Percentiles rank a stretch among this genome's conserved stretches.
Conservation (phyloP, 2,888 invertebrate species). For the Atherix ibis region DNA sequence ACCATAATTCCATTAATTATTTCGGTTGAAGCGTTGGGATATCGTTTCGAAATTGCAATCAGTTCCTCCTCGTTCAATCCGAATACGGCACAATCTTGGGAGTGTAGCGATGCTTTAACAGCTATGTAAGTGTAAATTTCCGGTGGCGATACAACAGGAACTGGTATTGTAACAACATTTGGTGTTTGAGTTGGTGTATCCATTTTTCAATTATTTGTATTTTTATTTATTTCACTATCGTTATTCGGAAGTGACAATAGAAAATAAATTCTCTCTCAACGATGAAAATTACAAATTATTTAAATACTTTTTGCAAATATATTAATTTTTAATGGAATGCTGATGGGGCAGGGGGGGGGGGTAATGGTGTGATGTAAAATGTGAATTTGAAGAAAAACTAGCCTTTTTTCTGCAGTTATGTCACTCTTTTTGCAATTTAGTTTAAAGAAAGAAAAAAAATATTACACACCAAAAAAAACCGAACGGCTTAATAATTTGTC, state of each 20-base stretch:
- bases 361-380: too few species aligned
- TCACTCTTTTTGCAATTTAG: too few species aligned
- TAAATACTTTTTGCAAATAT: too few species aligned
- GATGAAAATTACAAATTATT: too few species aligned
- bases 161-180: constrained; percentile 32
- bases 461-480: too few species aligned
- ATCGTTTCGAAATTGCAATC: constrained; percentile 52
- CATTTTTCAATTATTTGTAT: neutral
- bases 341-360: too few species aligned
- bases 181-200: constrained; percentile 11
- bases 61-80: constrained; percentile 56
- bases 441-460: too few species aligned
- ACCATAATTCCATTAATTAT: constrained; percentile 59
- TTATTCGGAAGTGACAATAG: constrained; percentile 1
- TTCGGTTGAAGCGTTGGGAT: constrained; percentile 42
- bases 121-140: constrained; percentile 57
- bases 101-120: constrained; percentile 64
- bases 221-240: constrained; percentile 3
- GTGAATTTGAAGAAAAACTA: too few species aligned
- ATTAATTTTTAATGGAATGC: too few species aligned
- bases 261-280: too few species aligned
- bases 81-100: constrained; percentile 57
- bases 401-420: too few species aligned
- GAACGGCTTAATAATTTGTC: too few species aligned
- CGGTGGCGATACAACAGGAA: constrained; percentile 32